Evolutionary conservation across 2,113 vertebrate genomes (phyloP).

Genomic region (Electrona antarctica): DNA sequence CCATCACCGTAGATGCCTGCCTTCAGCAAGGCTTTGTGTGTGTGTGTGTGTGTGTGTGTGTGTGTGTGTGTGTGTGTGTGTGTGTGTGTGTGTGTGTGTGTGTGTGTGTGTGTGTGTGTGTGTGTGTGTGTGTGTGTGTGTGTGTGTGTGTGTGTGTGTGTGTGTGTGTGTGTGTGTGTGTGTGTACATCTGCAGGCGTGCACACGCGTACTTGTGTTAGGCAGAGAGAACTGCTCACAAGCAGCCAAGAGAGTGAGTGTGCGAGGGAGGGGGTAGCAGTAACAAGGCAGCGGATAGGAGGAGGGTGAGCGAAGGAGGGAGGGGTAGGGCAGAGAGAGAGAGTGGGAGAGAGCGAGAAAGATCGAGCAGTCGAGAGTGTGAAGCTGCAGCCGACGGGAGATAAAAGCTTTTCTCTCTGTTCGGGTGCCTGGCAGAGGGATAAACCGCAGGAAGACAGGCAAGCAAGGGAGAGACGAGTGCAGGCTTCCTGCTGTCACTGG

Average conservation of each 20-base stretch:
- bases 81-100: not conserved
- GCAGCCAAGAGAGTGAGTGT: conserved; percentile 32
- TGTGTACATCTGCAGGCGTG: conserved; percentile 3
- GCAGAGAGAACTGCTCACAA: conserved; percentile 52
- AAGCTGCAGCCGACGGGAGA: conserved; percentile 80
- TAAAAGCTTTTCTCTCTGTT: conserved; percentile 69
- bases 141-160: conserved; percentile 17
- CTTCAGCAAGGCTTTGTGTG: conserved; percentile 47
- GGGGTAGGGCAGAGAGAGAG: conserved; percentile 53
- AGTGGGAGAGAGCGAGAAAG: conserved; percentile 43
- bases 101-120: not conserved
- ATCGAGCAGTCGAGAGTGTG: conserved; percentile 68
- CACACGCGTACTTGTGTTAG: conserved; percentile 37
- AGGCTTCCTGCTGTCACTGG: conserved; percentile 53
- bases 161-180: conserved; percentile 29
- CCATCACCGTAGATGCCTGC: conserved; percentile 27
- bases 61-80: too few species aligned
- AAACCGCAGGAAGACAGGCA: conserved; percentile 48
- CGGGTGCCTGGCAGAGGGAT: conserved; percentile 58
- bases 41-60: too few species aligned
- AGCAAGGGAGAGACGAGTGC: conserved; percentile 44
- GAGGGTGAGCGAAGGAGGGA: conserved; percentile 61
- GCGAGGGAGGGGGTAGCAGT: conserved; percentile 32
- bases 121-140: too few species aligned
- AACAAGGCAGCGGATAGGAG: conserved; percentile 64